phyloP scores from a whole-genome alignment of 1,140 invertebrate species.

The Drosophila seguyi region DNA sequence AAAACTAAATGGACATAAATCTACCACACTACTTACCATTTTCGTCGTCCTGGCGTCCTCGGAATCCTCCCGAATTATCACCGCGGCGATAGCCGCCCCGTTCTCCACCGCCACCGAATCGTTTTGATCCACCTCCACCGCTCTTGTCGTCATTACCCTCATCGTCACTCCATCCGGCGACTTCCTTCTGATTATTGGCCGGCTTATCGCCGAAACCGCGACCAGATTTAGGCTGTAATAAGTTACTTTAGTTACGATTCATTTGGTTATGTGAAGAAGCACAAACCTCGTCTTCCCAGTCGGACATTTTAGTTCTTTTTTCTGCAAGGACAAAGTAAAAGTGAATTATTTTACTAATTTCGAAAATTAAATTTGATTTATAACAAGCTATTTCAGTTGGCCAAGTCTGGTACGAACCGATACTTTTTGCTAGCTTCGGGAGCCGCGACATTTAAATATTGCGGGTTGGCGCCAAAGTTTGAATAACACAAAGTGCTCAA shows the following conservation, averaged over 20 bases:
- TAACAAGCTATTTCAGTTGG: background rate
- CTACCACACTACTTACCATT: constrained; percentile 41
- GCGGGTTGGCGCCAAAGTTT: constrained; percentile 9
- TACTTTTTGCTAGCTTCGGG: background rate
- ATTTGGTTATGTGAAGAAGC: background rate
- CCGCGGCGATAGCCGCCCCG: constrained; percentile 25
- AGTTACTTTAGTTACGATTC: background rate
- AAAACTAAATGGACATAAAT: background rate
- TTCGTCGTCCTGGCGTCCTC: constrained; percentile 37
- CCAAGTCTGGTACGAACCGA: no score
- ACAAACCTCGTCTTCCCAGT: constrained; percentile 60
- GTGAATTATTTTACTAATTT: background rate
- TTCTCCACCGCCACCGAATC: constrained; percentile 36
- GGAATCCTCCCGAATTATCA: constrained; percentile 35
- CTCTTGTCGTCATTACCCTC: constrained; percentile 48
- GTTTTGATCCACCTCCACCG: constrained; percentile 31
- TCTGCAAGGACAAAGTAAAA: constrained; percentile 1
- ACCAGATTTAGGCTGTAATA: constrained; percentile 18
- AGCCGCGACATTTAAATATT: background rate
- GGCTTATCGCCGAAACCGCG: constrained; percentile 1
- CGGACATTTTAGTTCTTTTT: constrained; percentile 46
- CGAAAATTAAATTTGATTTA: background rate
- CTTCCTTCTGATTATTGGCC: background rate
- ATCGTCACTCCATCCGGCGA: constrained; percentile 59
- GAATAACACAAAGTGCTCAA: background rate